Evolutionary conservation across 1,140 invertebrate genomes (phyloP), one percentile per base, ranked within the genome.

Genomic region (Drosophila ercepeae): DNA sequence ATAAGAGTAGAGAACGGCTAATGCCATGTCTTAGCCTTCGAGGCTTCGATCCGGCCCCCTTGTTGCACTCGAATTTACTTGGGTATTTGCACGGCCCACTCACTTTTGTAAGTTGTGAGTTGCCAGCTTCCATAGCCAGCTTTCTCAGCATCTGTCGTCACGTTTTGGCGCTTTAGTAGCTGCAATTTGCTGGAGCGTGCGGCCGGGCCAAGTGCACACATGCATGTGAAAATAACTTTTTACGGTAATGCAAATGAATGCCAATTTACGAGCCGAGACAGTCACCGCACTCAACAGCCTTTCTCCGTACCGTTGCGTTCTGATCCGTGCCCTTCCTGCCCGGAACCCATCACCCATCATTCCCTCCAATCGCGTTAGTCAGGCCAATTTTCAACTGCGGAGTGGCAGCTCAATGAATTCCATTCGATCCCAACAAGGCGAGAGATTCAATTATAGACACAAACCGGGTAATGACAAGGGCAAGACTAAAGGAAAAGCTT

Each of bases 181-280:
- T 78, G 74, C 78, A 89, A 88, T 88, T 88, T 88, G 83, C 51
- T 73, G 67, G 42, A 69, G 78, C 78, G 58, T 81, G 71, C 67
- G 59, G 65, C 71, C 69, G 68, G 58, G 64, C 78, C 65, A 70
- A 86, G 72, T 81, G 81, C 76, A 76, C 83, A 82, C 82, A 81
- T 75, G 72, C 61, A 59, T 88, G 70, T 82, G 82, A 83, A 82
- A 88, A 88, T 88, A 89, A 78, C 78, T 88, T 78, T 73, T 83
- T 81, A 79, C 63, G 74, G 82, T 88, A 88, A 88, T 82, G 82
- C 83, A 88, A 88, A 88, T 88, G 83, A 88, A 88, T 88, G 82
- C 83, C 78, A 88, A 88, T 88, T 88, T 88, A 70, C 75, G 63
- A 76, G 55, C 55, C 58, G 51, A 76, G 57, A 51, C 63, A 51